Percentiles rank a stretch among this genome's conserved stretches.
These are phyloP conservation scores for Mesitornis unicolor DNA, from an alignment of 2,113 vertebrate genomes.

Conservation along the genomic window DNA sequence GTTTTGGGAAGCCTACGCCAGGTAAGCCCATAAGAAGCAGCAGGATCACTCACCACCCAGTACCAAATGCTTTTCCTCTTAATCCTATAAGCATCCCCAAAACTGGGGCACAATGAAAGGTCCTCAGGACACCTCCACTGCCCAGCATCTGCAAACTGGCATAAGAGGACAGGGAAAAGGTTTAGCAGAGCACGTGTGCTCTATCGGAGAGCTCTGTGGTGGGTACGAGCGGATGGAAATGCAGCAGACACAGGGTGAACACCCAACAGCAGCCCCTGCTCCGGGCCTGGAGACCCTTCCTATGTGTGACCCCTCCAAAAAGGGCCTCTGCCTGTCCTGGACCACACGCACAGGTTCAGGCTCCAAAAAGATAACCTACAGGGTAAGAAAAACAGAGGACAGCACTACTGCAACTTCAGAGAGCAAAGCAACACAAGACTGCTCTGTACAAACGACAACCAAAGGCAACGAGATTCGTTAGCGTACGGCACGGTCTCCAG, in stretches of 20 bases:
- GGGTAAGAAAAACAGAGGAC: rapidly evolving
- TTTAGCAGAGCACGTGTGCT: rapidly evolving
- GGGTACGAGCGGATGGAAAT: rapidly evolving
- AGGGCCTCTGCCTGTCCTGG: rapidly evolving
- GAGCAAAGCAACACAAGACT: rapidly evolving
- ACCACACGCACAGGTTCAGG: rapidly evolving
- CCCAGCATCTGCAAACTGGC: background rate
- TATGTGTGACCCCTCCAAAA: background rate
- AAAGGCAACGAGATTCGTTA: rapidly evolving
- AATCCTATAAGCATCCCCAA: background rate
- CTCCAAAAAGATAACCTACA: rapidly evolving
- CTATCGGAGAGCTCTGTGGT: rapidly evolving
- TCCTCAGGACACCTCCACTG: background rate
- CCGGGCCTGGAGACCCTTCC: background rate
- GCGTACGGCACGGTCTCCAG: rapidly evolving
- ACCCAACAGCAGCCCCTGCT: background rate
- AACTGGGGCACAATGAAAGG: rapidly evolving
- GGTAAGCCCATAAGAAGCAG: background rate
- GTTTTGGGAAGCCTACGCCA: background rate
- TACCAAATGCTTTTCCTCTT: background rate
- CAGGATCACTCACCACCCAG: rapidly evolving
- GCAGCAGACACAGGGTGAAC: background rate
- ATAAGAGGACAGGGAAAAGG: background rate
- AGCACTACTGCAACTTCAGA: rapidly evolving
- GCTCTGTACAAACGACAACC: rapidly evolving